Evolutionary conservation across 35 echinoderm and acorn worm genomes (phyloP).

Genomic region (Lytechinus variegatus): DNA sequence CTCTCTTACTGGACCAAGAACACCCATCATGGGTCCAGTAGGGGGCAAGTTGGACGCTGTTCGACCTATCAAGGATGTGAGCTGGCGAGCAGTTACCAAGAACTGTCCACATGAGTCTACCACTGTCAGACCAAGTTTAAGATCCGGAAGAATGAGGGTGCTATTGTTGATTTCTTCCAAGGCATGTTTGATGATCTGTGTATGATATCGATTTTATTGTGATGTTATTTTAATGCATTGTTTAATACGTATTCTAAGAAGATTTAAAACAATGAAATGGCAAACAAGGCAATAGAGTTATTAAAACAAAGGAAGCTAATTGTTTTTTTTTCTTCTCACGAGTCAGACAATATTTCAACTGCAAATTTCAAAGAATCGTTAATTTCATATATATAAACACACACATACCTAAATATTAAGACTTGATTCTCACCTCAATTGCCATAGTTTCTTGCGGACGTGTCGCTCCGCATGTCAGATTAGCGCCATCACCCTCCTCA

Average conservation of each 20-base stretch:
- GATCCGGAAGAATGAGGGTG: constrained; percentile 37
- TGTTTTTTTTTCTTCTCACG: too few species aligned
- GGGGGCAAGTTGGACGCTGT: constrained; percentile 3
- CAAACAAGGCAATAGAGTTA: too few species aligned
- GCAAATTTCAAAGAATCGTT: too few species aligned
- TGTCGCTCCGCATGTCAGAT: constrained; percentile 47
- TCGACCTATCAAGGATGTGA: constrained; percentile 31
- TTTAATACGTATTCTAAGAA: too few species aligned
- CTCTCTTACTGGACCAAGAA: constrained; percentile 58
- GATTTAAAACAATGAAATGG: too few species aligned
- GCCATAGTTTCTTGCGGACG: constrained; percentile 33
- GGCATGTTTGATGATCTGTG: constrained; percentile 33
- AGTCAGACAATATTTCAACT: too few species aligned
- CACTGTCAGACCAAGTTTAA: constrained; percentile 76
- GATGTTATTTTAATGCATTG: too few species aligned
- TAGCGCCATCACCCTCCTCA: constrained; percentile 34
- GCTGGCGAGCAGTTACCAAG: constrained; percentile 52
- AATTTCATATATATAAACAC: too few species aligned
- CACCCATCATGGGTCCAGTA: constrained; percentile 65
- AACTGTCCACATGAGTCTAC: constrained; percentile 70
- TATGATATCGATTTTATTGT: background rate
- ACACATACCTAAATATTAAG: too few species aligned
- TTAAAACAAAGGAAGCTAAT: too few species aligned
- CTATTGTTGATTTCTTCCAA: constrained; percentile 56
- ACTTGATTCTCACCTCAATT: background rate